Conservation (phyloP, 2,113 vertebrate species). For the Forbesichthys agassizii region DNA sequence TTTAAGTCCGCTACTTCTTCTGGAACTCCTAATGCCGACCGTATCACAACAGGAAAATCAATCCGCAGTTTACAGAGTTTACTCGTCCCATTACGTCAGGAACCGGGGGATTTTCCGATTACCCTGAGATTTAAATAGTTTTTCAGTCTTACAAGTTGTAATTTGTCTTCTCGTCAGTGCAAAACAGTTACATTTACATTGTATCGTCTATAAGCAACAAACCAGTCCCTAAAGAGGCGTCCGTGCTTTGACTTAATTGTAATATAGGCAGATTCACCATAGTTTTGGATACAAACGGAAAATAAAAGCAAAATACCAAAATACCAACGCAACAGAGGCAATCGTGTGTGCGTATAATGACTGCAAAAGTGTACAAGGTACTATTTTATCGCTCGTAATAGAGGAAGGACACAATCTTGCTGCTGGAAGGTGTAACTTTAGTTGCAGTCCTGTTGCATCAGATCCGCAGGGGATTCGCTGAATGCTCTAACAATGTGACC, state of each 20-base stretch:
- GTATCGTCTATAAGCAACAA: too few species aligned
- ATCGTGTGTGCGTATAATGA: not conserved
- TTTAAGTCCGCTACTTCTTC: conserved; percentile 74
- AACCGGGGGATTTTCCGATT: conserved; percentile 62
- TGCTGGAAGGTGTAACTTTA: conserved; percentile 72
- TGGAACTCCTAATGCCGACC: conserved; percentile 71
- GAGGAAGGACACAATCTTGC: conserved; percentile 77
- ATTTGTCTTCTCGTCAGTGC: not conserved
- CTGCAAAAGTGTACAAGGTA: conserved; percentile 36
- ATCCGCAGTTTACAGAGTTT: conserved; percentile 66
- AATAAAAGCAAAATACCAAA: not conserved
- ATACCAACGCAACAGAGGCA: not conserved
- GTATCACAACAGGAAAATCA: conserved; percentile 61
- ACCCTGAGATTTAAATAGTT: conserved; percentile 9
- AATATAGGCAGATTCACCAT: too few species aligned
- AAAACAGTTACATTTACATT: not conserved
- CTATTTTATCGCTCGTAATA: conserved; percentile 65
- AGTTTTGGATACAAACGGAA: too few species aligned
- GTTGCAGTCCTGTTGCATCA: conserved; percentile 85
- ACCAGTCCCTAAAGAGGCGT: too few species aligned
- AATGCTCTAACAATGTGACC: conserved; percentile 66
- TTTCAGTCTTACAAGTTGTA: not conserved
- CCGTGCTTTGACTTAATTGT: too few species aligned
- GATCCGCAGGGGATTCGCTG: conserved; percentile 77
- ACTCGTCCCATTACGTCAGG: conserved; percentile 61